Evolutionary conservation across 2,797 vertebrate species (phyloP), one percentile per base, ranked within the genome.

Genomic region (Odontamblyopus lacepedii): DNA sequence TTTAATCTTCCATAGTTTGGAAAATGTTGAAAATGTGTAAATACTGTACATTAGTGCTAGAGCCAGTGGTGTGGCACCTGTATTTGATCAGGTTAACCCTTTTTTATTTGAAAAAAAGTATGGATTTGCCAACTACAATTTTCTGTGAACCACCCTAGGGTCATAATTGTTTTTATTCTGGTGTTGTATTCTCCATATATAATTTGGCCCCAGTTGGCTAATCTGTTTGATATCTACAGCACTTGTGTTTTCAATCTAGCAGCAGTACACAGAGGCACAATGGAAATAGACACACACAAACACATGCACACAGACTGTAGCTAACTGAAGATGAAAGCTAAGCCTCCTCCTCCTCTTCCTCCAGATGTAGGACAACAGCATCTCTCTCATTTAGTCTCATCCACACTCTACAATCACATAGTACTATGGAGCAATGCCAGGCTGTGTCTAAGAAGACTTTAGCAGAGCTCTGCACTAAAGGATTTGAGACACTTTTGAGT

Each of bases 281-380:
- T 67, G 44, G 74, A 63, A 65, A 8, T 63, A 50, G n/a, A 56
- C 27, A 35, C 32, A 60, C 71, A 57, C 69, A 74, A 65, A 55
- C 59, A 73, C 57, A 72, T 72, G 72, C 67, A 74, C 74, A 73
- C 78, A 82, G 73, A 82, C 74, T 74, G 69, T 64, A 68, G 70
- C 78, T 72, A 87, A 83, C 32, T 57, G 77, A 55, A 83, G 85
- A 88, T 85, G 78, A 88, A 90, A 84, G 88, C 78, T 62, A 51
- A 79, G 77, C 82, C 80, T 68, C 83, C 72, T 82, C 83, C 74
- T 79, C 83, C 74, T 79, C 78, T 74, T 84, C 77, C 79, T 69
- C 67, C 67, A 80, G 78, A 90, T 88, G 82, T 85, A 82, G 85
- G 85, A 77, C 87, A 87, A 76, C 77, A 75, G 74, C 64, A 72